Conservation (phyloP, 2,113 vertebrate genomes). For the Butorides virescens region DNA sequence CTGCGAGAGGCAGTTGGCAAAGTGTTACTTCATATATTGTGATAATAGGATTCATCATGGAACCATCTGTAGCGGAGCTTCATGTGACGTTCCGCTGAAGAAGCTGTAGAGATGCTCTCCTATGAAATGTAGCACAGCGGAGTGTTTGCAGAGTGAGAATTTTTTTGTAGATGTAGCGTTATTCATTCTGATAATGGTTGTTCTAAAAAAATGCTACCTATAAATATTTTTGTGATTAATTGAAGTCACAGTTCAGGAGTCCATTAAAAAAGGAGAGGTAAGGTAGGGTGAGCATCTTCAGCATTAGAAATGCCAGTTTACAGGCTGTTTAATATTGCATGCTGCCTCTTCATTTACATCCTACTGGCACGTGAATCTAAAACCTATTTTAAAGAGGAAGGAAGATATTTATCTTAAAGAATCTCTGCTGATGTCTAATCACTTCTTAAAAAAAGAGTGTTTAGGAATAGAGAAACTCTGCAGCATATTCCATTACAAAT, state of each 20-base stretch:
- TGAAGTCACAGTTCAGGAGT: neutral
- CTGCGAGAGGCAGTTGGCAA: neutral
- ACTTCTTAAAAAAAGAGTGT: neutral
- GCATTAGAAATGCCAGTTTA: neutral
- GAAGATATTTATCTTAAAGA: neutral
- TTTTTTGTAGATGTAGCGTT: neutral
- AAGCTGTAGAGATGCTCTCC: neutral
- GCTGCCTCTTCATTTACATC: neutral
- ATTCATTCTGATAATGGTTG: neutral
- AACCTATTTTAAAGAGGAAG: neutral
- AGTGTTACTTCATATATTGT: neutral
- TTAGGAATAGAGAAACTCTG: neutral
- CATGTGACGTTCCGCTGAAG: neutral
- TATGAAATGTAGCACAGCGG: neutral
- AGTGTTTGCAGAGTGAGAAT: neutral
- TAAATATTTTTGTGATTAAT: neutral
- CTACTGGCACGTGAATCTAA: neutral
- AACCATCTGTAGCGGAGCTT: neutral
- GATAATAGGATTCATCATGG: constrained; percentile 1
- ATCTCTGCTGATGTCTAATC: neutral
- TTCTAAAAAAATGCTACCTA: neutral
- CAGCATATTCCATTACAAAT: neutral
- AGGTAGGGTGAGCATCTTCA: neutral
- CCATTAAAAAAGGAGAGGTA: neutral
- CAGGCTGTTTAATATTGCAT: neutral